Percentiles rank a stretch among this genome's conserved stretches.
phyloP scores from a whole-genome alignment of 2,113 vertebrate genomes.

The Alethe castanea region DNA sequence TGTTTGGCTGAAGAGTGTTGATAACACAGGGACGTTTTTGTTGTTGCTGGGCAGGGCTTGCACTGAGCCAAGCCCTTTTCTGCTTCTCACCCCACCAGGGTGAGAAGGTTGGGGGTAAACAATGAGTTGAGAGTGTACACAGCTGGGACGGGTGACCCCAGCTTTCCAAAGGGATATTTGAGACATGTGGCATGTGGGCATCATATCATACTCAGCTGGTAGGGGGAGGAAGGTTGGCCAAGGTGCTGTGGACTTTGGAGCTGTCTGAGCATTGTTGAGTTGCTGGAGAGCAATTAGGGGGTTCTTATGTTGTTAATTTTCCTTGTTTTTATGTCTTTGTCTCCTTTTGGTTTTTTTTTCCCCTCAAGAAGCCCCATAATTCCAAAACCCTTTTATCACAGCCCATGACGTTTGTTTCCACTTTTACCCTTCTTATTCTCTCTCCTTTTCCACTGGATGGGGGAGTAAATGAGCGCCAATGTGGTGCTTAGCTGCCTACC shows the following conservation, averaged over 20 bases:
- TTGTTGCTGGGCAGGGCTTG: not conserved
- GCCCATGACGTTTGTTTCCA: not conserved
- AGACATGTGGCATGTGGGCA: fast-evolving
- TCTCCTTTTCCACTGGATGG: fast-evolving
- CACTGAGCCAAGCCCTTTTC: not conserved
- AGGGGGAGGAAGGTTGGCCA: not conserved
- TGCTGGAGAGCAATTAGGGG: not conserved
- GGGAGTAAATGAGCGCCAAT: not conserved
- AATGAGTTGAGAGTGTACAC: not conserved
- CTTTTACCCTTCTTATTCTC: not conserved
- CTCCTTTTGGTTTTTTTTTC: not conserved
- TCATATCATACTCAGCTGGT: too few species aligned
- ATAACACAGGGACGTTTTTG: not conserved
- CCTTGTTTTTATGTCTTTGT: not conserved
- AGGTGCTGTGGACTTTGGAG: not conserved
- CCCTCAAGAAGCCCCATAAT: not conserved
- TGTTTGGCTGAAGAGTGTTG: not conserved
- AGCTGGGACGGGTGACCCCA: too few species aligned
- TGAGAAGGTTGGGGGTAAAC: not conserved
- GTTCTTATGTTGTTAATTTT: not conserved
- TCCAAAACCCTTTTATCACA: not conserved
- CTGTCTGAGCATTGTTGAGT: fast-evolving
- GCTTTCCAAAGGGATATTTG: fast-evolving
- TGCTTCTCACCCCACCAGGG: not conserved
- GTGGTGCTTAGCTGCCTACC: not conserved